Percentiles rank a stretch among this genome's conserved stretches.
phyloP scores from a whole-genome alignment of 2,888 invertebrate genomes.

The Trichogramma evanescens region DNA sequence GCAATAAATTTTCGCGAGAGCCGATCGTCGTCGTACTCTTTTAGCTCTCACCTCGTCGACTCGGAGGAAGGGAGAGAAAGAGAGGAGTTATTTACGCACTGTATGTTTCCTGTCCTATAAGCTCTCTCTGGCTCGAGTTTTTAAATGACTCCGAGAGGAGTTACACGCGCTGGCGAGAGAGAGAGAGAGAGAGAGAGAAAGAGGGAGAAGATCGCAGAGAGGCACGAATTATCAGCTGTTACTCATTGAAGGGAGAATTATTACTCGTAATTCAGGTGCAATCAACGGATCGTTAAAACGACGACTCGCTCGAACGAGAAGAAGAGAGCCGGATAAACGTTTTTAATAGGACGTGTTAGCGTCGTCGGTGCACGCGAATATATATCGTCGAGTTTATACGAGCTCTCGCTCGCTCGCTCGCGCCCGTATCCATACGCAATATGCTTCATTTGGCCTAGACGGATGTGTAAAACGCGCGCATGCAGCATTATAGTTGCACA shows the following conservation, averaged over 20 bases:
- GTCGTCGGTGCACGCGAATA: too few species aligned
- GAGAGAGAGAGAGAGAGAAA: neutral
- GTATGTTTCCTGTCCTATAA: conserved; percentile 12
- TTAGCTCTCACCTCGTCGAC: too few species aligned
- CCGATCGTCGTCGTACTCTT: conserved; percentile 3
- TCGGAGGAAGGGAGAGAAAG: too few species aligned
- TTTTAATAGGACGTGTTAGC: too few species aligned
- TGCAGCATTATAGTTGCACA: too few species aligned
- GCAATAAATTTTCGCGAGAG: conserved; percentile 27
- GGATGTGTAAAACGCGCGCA: too few species aligned
- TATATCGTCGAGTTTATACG: too few species aligned
- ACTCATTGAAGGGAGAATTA: conserved; percentile 18
- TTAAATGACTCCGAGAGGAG: too few species aligned
- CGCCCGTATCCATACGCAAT: too few species aligned
- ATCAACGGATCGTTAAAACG: conserved; percentile 17
- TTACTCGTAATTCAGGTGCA: conserved; percentile 20
- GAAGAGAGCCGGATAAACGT: neutral
- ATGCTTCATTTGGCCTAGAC: too few species aligned
- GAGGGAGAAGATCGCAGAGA: conserved; percentile 26
- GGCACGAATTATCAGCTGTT: conserved; percentile 25
- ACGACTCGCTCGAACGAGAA: neutral
- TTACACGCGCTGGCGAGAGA: neutral
- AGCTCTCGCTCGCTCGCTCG: too few species aligned
- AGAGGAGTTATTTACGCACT: conserved; percentile 13
- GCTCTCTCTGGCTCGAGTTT: too few species aligned